A percentile compares a stretch with the other conserved stretches of the same genome.
Conservation (phyloP, 2,888 invertebrate species). For the Catocala sponsa region DNA sequence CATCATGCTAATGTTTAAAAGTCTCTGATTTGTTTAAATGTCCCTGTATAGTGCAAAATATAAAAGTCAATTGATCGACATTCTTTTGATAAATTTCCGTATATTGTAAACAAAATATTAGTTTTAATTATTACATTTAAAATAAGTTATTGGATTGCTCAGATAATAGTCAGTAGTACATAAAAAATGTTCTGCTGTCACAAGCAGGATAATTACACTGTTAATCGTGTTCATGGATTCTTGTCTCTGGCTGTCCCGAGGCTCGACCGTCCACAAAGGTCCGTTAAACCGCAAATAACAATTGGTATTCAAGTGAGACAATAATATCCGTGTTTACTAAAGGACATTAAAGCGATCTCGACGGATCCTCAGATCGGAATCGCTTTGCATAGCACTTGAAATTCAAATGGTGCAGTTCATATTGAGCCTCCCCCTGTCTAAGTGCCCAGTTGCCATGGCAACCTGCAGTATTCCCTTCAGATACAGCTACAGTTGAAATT, state of each 20-base stretch:
- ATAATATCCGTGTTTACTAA: constrained; percentile 59
- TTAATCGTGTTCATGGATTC: no score
- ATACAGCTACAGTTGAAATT: constrained; percentile 38
- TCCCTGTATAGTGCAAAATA: no score
- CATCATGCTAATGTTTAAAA: no score
- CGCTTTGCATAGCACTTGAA: constrained; percentile 86
- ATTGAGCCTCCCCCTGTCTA: constrained; percentile 76
- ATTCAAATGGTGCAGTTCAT: constrained; percentile 86
- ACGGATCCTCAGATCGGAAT: constrained; percentile 72
- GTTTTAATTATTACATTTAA: no score
- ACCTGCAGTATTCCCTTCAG: constrained; percentile 56
- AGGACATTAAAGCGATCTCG: constrained; percentile 69
- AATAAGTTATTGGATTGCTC: no score
- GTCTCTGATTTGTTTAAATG: no score
- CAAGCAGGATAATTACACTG: no score
- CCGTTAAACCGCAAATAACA: constrained; percentile 35
- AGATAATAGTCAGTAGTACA: no score
- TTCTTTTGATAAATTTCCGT: no score
- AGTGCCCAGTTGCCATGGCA: constrained; percentile 71
- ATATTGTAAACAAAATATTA: no score
- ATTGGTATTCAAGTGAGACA: constrained; percentile 50
- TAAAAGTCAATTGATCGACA: no score
- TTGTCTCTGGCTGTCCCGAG: not conserved
- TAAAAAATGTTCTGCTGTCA: no score
- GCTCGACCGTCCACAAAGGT: constrained; percentile 10